Evolutionary conservation across 2,888 invertebrate species (phyloP), one percentile per base, ranked within the genome.

Genomic region (Athetis lepigone): DNA sequence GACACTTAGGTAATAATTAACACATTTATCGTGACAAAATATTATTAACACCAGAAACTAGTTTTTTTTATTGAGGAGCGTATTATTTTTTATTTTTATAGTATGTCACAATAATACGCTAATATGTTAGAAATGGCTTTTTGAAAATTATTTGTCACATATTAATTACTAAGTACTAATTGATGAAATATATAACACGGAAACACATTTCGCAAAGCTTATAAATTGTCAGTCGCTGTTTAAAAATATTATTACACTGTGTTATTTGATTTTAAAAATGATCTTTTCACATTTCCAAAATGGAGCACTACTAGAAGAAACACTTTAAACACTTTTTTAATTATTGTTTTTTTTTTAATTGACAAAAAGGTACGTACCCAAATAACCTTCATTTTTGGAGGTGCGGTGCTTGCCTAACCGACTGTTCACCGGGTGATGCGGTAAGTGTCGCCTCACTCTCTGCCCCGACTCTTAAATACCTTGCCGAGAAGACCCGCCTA

Each of bases 391-490:
- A 93, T 93, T 80, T 78, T 85, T 85, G 84, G 69, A 65, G 55
- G 68, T 70, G 73, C 52, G 61, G 51, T 75, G 62, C 49, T 70
- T 82, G 75, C 68, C 79, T 61, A 71, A 75, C 80, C 80, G 81
- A 79, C 83, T 82, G 83, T 80, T 83, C 59, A 79, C 85, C 83
- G 82, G 83, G 85, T 85, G 88, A 83, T 82, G 83, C 81, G 84
- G 79, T 81, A 85, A 91, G 88, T 93, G 93, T 90, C 89, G 86
- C 78, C 81, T 67, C 71, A 77, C 70, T 76, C 76, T 67, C 75
- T 79, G 84, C 67, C 65, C 70, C 81, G 77, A 76, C 78, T 83
- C 89, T 93, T 93, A 90, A 93, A 93, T 93, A 93, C 84, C 81
- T 80, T 79, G 75, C 73, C 69, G 73, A 77, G 80, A 80, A 80